Base-by-base conservation (phyloP, 92 coral and sea anemone genomes). In the Heteractis magnifica region DNA sequence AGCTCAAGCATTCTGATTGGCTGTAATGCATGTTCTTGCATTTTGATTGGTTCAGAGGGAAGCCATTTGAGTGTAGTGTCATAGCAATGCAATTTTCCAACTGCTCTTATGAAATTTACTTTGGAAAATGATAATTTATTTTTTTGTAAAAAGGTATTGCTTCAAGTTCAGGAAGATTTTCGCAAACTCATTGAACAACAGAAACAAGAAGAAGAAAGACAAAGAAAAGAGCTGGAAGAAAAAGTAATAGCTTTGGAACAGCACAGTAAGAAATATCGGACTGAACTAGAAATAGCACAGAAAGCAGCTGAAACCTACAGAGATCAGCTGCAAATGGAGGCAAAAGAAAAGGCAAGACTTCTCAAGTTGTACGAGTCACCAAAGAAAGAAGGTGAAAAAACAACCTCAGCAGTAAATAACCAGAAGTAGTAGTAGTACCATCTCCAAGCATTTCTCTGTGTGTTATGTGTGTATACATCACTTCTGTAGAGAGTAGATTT, bases 81-180 rank as follows among this genome's bases (percentile, higher is more conserved):
- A 34, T 34, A 34, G 44, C 44, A 34, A 34, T 34, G 44, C 44
- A 34, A 34, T 13, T 55, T 55, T 55, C 10, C 59, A 3, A 8
- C 10, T 13, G 59, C 59, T 55, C 1, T 55, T 55, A 55, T 13
- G 14, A 9, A 55, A 55, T 55, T 55, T 55, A 55, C 59, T 55
- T 34, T 26, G 34, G 44, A 13, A 55, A 13, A 55, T 55, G 14
- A 55, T 8, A 13, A 8, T 62, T n/a, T 79, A 0, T 12, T 23
- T 52, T 79, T 59, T 41, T 49, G 13, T 7, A 81, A 87, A 53
- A 91, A 93, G 60, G 90, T 93, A 9, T 81, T 93, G 20, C 70
- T 91, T 4, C 98, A 97, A 86, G 99, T 96, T 7, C 94, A 94
- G 65, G 98, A 94, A 84, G 99, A 97, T 81, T 91, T 89, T 79